Base-by-base conservation (phyloP, 2,797 vertebrate species). In the Rousettus madagascariensis region DNA sequence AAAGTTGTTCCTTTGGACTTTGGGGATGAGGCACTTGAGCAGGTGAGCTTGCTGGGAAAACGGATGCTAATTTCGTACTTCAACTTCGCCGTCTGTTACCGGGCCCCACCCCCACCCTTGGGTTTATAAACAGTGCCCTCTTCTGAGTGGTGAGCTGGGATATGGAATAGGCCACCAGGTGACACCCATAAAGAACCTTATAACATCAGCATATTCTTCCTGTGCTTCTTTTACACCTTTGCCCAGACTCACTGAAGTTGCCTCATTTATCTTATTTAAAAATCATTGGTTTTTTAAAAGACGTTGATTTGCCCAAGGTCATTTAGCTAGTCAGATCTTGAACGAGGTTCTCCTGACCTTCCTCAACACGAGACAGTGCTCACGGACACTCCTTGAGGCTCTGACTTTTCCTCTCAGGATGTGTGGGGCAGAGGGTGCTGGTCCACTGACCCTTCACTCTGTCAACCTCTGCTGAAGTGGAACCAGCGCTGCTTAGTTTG, bases 1-100 rank as follows among this genome's bases (percentile, higher is more conserved):
- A 97, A 96, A 98, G 97, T 98, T 97, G 93, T 95, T 98, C 96
- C 96, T 98, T 98, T 95, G 97, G 96, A 97, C 97, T 97, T 98
- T 90, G 96, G 94, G 96, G 53, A 96, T 96, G 74, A 86, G 91
- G 79, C 97, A 92, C 96, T 88, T 94, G 95, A 96, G 97, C 96
- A 97, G 96, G 96, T 95, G 93, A 97, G 96, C 97, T 98, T 95
- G 86, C 96, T 97, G 96, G 92, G 89, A 20, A 80, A 96, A 94
- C 92, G 71, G 17, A 59, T 97, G 96, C 98, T 96, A 94, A 95
- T 97, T 97, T 95, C 68, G 38, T 49, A 74, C 92, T 92, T 86
- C 19, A 33, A 57, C 85, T 78, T 71, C 11, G 30, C 55, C 24
- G 53, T 46, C 66, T 74, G 46, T 88, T n/a, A 63, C 72, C 66